phyloP scores from a whole-genome alignment of 2,113 vertebrate genomes.

The Ictidomys tridecemlineatus region DNA sequence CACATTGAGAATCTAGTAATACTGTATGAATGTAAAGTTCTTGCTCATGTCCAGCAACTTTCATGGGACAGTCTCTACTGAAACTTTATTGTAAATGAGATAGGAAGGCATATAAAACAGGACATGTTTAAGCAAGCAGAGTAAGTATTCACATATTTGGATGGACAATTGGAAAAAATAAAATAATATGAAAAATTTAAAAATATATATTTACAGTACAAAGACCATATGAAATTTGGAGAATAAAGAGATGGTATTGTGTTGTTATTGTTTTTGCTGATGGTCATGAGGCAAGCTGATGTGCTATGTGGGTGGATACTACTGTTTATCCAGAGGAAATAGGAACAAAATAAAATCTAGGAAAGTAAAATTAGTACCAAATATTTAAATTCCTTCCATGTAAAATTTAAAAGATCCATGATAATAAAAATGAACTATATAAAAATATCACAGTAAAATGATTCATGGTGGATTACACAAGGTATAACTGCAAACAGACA shows the following conservation, averaged over 20 bases:
- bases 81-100: not conserved
- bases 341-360: not conserved
- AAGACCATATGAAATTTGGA: not conserved
- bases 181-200: not conserved
- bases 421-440: not conserved
- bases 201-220: not conserved
- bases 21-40: not conserved
- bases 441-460: not conserved
- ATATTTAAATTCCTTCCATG: not conserved
- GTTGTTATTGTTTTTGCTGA: not conserved
- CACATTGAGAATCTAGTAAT: not conserved
- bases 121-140: not conserved
- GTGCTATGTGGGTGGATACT: not conserved
- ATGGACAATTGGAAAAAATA: not conserved
- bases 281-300: not conserved
- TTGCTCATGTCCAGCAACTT: slow-evolving; percentile 38
- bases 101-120: not conserved
- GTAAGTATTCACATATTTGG: not conserved
- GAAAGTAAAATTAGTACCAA: not conserved
- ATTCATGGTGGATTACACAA: not conserved
- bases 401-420: not conserved
- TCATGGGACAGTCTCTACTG: not conserved
- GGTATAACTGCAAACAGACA: not conserved
- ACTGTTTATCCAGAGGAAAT: not conserved
- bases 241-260: not conserved